Evolutionary conservation across 2,797 vertebrate genomes (phyloP).

Genomic region (Rhynchonycteris naso): DNA sequence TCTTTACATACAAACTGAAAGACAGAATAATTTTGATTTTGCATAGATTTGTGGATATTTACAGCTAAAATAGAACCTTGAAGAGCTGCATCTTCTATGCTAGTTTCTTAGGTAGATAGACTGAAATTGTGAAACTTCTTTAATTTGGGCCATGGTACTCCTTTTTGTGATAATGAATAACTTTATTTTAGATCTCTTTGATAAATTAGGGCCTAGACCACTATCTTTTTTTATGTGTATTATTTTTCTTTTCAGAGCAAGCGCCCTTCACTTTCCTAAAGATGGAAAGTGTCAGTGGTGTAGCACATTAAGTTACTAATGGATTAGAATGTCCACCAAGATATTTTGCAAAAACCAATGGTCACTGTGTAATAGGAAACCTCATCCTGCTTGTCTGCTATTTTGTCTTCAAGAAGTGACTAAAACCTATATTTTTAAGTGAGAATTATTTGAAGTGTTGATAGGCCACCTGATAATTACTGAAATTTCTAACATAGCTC

Average conservation of each 20-base stretch:
- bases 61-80: neutral
- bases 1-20: neutral
- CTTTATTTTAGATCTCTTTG: neutral
- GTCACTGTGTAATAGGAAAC: neutral
- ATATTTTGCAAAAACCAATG: neutral
- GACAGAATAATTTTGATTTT: conserved; percentile 22
- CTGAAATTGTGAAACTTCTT: neutral
- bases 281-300: neutral
- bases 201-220: neutral
- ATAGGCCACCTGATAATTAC: neutral
- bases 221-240: neutral
- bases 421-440: neutral
- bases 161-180: neutral
- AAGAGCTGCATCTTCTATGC: neutral
- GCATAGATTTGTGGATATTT: neutral
- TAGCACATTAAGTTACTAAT: neutral
- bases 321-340: neutral
- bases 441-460: neutral
- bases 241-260: neutral
- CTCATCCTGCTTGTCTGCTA: neutral
- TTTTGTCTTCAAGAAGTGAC: neutral
- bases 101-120: neutral
- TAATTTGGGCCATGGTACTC: neutral
- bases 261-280: neutral
- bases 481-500: neutral